Evolutionary conservation across 2,113 vertebrate genomes (phyloP).

Genomic region (Calidris pugnax): DNA sequence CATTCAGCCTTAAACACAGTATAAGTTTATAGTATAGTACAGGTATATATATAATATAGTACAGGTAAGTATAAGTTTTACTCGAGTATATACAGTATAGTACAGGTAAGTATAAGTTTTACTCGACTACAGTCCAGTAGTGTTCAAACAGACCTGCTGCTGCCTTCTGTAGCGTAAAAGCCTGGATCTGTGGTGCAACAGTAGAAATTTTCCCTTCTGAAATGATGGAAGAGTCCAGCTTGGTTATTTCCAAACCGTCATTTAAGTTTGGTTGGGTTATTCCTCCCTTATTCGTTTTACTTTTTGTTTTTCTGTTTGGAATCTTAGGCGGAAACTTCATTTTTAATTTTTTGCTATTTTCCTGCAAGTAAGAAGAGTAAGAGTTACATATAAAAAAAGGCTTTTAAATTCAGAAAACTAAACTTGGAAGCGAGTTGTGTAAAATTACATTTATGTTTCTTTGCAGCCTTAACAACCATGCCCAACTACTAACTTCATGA

Average conservation of each 20-base stretch:
- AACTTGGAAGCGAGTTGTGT: background rate
- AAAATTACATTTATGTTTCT: accelerated
- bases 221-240: slow-evolving; percentile 89
- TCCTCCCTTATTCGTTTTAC: slow-evolving; percentile 92
- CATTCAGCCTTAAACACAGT: background rate
- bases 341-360: slow-evolving; percentile 99
- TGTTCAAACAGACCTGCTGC: slow-evolving; percentile 86
- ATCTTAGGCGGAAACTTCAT: slow-evolving; percentile 99
- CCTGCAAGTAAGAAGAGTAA: slow-evolving; percentile 74
- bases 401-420: background rate
- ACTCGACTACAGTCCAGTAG: background rate
- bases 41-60: too few species aligned
- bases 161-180: slow-evolving; percentile 89
- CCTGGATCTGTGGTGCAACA: slow-evolving; percentile 89
- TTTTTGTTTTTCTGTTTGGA: slow-evolving; percentile 97
- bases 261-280: slow-evolving; percentile 92
- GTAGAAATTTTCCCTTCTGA: slow-evolving; percentile 87
- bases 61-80: background rate
- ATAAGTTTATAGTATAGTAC: too few species aligned
- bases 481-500: background rate
- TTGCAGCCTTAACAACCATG: background rate
- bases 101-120: background rate
- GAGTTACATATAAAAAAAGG: background rate
- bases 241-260: slow-evolving; percentile 94
- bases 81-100: too few species aligned